Evolutionary conservation across 1,140 invertebrate genomes (phyloP).

Genomic region (Dufourea novaeangliae): DNA sequence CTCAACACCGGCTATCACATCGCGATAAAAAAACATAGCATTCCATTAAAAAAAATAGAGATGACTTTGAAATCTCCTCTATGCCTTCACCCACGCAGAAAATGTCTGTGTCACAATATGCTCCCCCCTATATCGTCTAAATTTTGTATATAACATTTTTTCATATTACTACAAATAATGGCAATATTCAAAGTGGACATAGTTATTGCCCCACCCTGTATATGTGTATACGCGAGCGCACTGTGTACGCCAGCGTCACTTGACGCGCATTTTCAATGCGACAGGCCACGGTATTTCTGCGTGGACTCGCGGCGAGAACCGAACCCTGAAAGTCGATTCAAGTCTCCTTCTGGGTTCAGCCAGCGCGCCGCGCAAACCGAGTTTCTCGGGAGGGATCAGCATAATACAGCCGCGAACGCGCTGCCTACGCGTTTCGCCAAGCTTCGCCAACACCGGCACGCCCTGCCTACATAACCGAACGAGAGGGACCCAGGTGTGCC

Average conservation of each 20-base stretch:
- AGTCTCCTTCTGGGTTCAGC: conserved; percentile 26
- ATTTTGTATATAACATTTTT: too few species aligned
- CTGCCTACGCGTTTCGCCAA: conserved; percentile 68
- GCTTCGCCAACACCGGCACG: conserved; percentile 66
- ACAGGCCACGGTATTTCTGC: conserved; percentile 65
- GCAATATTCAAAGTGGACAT: too few species aligned
- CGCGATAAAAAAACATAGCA: too few species aligned
- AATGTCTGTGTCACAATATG: too few species aligned
- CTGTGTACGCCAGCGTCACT: conserved; percentile 58
- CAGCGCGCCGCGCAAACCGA: background rate
- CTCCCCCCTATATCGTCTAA: too few species aligned
- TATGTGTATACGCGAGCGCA: conserved; percentile 23
- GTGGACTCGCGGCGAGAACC: conserved; percentile 44
- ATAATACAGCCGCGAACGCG: conserved; percentile 71
- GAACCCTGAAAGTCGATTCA: conserved; percentile 59
- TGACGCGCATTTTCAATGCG: conserved; percentile 64
- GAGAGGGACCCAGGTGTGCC: conserved; percentile 67
- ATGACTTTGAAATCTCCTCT: too few species aligned
- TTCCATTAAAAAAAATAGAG: too few species aligned
- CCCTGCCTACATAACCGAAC: conserved; percentile 63
- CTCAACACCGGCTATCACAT: too few species aligned
- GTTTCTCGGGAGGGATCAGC: conserved; percentile 57
- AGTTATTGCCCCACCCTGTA: too few species aligned
- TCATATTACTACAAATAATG: too few species aligned
- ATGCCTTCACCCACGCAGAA: too few species aligned